These are phyloP conservation scores for Idaea dimidiata DNA, from an alignment of 2,888 invertebrate genomes.

Conservation along the genomic window DNA sequence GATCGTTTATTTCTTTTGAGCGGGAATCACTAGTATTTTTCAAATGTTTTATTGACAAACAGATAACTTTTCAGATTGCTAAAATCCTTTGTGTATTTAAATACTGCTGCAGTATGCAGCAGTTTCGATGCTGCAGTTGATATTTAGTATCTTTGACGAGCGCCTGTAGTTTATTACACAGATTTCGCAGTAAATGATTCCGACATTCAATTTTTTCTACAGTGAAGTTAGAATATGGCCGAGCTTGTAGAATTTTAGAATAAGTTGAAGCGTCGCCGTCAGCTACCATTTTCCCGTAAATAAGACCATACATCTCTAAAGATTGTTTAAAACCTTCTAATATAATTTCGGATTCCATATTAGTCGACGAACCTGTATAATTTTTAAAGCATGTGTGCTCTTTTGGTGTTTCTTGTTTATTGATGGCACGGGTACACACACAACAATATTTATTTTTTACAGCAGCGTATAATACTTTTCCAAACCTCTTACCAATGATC, in stretches of 20 bases:
- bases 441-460: no score
- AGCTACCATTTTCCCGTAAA: slow-evolving; percentile 18
- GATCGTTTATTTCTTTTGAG: slow-evolving; percentile 5
- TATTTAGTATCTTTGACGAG: no score
- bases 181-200: no score
- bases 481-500: slow-evolving; percentile 7
- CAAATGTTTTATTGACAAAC: no score
- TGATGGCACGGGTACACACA: no score
- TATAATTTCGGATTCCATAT: background rate
- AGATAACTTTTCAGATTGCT: no score
- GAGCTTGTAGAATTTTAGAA: slow-evolving; percentile 11
- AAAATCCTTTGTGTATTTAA: no score
- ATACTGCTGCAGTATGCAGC: no score
- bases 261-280: slow-evolving; percentile 21
- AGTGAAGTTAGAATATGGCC: slow-evolving; percentile 14
- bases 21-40: background rate
- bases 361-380: slow-evolving; percentile 24
- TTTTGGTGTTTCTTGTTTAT: no score
- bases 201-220: slow-evolving; percentile 7
- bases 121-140: no score
- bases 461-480: no score
- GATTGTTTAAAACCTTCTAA: slow-evolving; percentile 7
- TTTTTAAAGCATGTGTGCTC: slow-evolving; percentile 5
- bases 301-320: slow-evolving; percentile 9
- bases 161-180: no score